Conservation (phyloP, 2,797 vertebrate species). For the Falco peregrinus region DNA sequence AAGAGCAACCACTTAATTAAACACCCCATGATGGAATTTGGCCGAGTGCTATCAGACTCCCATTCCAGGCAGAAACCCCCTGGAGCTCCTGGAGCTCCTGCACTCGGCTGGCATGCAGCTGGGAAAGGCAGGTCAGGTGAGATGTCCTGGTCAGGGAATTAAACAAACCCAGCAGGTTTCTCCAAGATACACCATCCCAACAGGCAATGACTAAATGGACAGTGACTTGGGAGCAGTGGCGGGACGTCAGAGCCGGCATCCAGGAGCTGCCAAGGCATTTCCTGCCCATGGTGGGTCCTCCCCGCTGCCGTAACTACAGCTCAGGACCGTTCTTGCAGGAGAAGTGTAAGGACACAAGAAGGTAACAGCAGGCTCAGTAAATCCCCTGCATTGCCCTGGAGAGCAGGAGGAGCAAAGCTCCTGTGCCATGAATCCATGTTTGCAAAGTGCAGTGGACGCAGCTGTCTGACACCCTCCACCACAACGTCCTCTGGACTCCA, state of each 20-base stretch:
- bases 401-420: neutral
- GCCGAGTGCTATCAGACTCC: neutral
- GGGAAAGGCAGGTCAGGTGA: neutral
- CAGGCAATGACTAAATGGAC: neutral
- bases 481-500: neutral
- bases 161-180: neutral
- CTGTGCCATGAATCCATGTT: fast-evolving
- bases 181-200: neutral
- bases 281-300: neutral
- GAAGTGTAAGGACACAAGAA: neutral
- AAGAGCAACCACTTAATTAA: neutral
- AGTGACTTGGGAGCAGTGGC: neutral
- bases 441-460: fast-evolving
- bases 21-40: fast-evolving
- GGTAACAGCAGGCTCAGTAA: neutral
- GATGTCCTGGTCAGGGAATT: neutral
- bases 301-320: fast-evolving
- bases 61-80: neutral
- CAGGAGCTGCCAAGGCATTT: neutral
- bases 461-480: neutral
- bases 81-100: neutral
- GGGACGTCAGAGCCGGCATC: neutral
- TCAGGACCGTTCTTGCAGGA: neutral
- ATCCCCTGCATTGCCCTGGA: fast-evolving
- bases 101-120: fast-evolving